Base-by-base conservation (phyloP, 2,797 vertebrate species). In the Halcyon smyrnensis region DNA sequence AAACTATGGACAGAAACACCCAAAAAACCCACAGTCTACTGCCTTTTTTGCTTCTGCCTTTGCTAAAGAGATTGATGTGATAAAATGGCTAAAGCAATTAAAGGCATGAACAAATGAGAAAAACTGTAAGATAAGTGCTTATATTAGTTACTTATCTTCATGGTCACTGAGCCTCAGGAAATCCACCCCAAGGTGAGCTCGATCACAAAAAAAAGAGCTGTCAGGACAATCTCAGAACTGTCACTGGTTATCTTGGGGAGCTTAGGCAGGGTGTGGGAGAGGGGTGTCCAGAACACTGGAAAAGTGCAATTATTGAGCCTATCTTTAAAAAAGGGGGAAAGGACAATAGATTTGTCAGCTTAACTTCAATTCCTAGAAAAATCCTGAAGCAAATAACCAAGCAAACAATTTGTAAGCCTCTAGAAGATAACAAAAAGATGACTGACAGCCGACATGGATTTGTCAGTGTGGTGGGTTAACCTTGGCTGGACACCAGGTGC, bases 311-410 rank as follows among this genome's bases (percentile, higher is more conserved):
- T 95, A 90, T 73, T 94, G 83, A 86, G 59, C 21, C 73, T 86
- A 63, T 82, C 69, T 95, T 74, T 90, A 5, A 84, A 88, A 92
- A 46, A 13, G 15, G 4, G 24, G 30, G 1, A 46, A 91, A 84
- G 65, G 17, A 87, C 46, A 54, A 69, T 65, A 84, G 86, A 93
- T 94, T 96, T 96, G 92, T 93, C 95, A 93, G 90, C 88, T 97
- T 95, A 94, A 78, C 93, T 90, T 95, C 84, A 96, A 88, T 77
- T 93, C 90, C 83, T 81, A 69, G 92, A 96, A 96, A 96, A 96
- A 90, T 95, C 74, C 80, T 41, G 88, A 74, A 95, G 88, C 77
- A 96, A 97, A 94, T 93, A 97, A 79, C 76, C 93, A 93, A 79
- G 90, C 43, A 96, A 95, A 95, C 90, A 87, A 90, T 93, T 93